Evolutionary conservation across 2,888 invertebrate genomes (phyloP).

Genomic region (Ophion ventricosus): DNA sequence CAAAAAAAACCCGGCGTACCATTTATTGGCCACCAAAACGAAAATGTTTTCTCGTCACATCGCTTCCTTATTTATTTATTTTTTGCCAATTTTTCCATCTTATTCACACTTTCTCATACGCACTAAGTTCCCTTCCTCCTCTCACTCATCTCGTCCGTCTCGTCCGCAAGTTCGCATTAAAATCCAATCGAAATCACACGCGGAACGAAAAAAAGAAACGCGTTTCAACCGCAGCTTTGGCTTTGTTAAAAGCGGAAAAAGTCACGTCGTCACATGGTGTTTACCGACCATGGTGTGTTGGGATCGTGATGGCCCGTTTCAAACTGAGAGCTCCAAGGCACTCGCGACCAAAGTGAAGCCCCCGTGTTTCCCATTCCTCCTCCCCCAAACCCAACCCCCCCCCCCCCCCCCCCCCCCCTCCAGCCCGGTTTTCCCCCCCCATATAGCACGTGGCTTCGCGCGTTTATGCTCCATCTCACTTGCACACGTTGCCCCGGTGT

Average conservation of each 20-base stretch:
- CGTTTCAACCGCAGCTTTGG: conserved; percentile 10
- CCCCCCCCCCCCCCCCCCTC: conserved; percentile 65
- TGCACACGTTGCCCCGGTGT: conserved; percentile 45
- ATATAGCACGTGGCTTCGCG: conserved; percentile 79
- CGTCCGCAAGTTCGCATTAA: too few species aligned
- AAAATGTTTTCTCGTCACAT: too few species aligned
- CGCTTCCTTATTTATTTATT: too few species aligned
- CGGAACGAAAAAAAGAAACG: not conserved
- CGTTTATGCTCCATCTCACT: conserved; percentile 62
- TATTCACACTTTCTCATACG: too few species aligned
- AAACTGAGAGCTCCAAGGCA: conserved; percentile 76
- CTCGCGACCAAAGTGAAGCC: conserved; percentile 65
- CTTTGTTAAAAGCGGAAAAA: conserved; percentile 51
- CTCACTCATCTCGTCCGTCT: too few species aligned
- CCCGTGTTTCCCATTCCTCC: conserved; percentile 77
- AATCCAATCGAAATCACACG: conserved; percentile 1
- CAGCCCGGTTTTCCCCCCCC: conserved; percentile 67
- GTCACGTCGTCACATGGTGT: conserved; percentile 72
- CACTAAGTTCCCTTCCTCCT: too few species aligned
- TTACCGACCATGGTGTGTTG: conserved; percentile 77
- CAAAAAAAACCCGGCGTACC: too few species aligned
- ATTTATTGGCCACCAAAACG: too few species aligned
- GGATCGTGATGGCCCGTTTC: conserved; percentile 81
- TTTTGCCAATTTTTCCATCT: too few species aligned
- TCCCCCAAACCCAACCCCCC: too few species aligned